phyloP scores from a whole-genome alignment of 2,888 invertebrate species.

The Caenorhabditis japonica region DNA sequence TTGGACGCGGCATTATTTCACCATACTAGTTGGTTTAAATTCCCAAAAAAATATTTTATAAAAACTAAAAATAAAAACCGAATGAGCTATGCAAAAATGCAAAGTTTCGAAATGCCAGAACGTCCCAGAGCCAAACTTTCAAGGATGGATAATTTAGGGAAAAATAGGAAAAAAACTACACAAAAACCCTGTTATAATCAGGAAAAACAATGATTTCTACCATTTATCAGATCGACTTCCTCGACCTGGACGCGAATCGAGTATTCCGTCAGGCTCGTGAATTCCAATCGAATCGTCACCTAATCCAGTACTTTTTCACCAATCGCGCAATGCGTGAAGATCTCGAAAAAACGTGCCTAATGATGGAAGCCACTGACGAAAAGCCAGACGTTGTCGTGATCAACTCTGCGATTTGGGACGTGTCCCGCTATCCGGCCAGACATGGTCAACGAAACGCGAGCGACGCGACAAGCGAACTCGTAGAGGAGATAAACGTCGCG shows the following conservation, averaged over 20 bases:
- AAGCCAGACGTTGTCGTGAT: conserved; percentile 60
- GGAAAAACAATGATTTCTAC: not conserved
- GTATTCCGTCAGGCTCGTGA: conserved; percentile 63
- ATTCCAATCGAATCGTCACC: conserved; percentile 51
- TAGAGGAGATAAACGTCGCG: conserved; percentile 27
- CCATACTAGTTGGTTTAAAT: too few species aligned
- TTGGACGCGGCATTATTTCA: too few species aligned
- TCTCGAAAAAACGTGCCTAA: conserved; percentile 47
- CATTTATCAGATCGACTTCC: conserved; percentile 50
- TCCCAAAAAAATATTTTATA: too few species aligned
- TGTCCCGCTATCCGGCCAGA: conserved; percentile 50
- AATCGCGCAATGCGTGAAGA: conserved; percentile 61
- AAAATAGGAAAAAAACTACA: not conserved
- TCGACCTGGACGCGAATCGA: conserved; percentile 53
- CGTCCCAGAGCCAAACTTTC: too few species aligned
- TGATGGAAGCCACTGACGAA: conserved; percentile 45
- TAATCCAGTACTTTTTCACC: conserved; percentile 62
- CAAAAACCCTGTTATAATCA: too few species aligned
- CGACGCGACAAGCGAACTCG: not conserved
- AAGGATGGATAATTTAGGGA: not conserved
- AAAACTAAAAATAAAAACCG: too few species aligned
- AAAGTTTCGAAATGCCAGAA: too few species aligned
- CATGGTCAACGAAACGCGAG: not conserved
- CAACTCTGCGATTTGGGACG: conserved; percentile 64
- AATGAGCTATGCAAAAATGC: too few species aligned